Conservation (phyloP, 2,888 invertebrate species). For the Hydrotaea diabolus region DNA sequence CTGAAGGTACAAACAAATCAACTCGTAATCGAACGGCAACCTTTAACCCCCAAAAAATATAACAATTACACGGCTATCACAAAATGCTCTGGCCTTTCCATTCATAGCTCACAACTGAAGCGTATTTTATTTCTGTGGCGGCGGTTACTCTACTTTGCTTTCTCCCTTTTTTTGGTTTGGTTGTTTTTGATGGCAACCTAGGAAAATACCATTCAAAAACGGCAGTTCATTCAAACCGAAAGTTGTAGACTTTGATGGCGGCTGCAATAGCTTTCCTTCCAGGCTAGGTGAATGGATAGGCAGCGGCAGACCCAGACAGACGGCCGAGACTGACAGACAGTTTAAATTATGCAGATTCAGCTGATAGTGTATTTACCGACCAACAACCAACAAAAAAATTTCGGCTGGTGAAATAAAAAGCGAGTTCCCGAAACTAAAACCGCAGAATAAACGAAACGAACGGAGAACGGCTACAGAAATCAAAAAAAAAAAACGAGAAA, state of each 20-base stretch:
- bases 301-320: neutral
- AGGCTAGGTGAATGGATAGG: constrained; percentile 47
- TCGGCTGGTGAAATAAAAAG: neutral
- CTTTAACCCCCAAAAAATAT: constrained; percentile 59
- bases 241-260: constrained; percentile 55
- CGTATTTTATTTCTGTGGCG: constrained; percentile 11
- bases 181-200: neutral
- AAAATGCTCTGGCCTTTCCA: constrained; percentile 16
- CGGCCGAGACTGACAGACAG: constrained; percentile 44
- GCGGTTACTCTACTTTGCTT: constrained; percentile 10
- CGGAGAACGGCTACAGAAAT: neutral
- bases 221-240: constrained; percentile 30
- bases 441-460: constrained; percentile 17
- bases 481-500: too few species aligned
- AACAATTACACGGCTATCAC: constrained; percentile 57
- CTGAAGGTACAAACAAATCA: constrained; percentile 10
- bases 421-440: constrained; percentile 24
- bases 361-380: constrained; percentile 42
- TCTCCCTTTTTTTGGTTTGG: constrained; percentile 11
- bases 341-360: constrained; percentile 63
- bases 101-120: neutral
- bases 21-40: constrained; percentile 52
- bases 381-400: neutral
- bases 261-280: constrained; percentile 43
- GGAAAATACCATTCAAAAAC: constrained; percentile 31